A percentile compares a stretch with the other conserved stretches of the same genome.
Conservation (phyloP, 1,140 invertebrate species). For the Colletes gigas region DNA sequence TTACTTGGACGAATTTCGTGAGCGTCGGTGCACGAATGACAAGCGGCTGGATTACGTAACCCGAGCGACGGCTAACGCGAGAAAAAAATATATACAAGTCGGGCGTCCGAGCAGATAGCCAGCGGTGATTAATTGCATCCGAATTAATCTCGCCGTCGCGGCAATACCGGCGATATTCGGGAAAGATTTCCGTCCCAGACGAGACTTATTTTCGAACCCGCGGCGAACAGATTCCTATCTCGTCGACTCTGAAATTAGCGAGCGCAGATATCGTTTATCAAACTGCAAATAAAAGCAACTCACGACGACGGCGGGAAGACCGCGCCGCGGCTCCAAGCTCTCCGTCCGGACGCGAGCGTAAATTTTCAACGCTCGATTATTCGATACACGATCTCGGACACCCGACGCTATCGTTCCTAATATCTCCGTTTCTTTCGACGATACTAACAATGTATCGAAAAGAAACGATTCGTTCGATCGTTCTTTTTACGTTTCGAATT, state of each 20-base stretch:
- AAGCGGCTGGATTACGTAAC: slow-evolving; percentile 33
- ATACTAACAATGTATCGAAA: too few species aligned
- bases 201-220: slow-evolving; percentile 14
- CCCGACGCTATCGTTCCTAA: too few species aligned
- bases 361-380: too few species aligned
- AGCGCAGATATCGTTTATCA: slow-evolving; percentile 36
- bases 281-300: slow-evolving; percentile 23
- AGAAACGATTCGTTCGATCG: too few species aligned
- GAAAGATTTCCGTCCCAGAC: background rate
- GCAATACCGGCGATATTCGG: background rate
- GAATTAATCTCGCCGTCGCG: slow-evolving; percentile 8
- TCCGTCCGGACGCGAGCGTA: too few species aligned
- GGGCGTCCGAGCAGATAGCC: slow-evolving; percentile 4
- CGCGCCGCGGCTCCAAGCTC: background rate
- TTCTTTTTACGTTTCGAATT: too few species aligned
- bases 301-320: background rate
- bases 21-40: background rate
- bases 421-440: too few species aligned
- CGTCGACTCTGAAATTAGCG: slow-evolving; percentile 25
- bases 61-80: background rate
- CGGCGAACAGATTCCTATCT: slow-evolving; percentile 10
- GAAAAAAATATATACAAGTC: background rate
- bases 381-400: too few species aligned
- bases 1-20: slow-evolving; percentile 49
- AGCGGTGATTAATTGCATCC: slow-evolving; percentile 27